Evolutionary conservation across 2,888 invertebrate species (phyloP).

Genomic region (Cotesia congregata): DNA sequence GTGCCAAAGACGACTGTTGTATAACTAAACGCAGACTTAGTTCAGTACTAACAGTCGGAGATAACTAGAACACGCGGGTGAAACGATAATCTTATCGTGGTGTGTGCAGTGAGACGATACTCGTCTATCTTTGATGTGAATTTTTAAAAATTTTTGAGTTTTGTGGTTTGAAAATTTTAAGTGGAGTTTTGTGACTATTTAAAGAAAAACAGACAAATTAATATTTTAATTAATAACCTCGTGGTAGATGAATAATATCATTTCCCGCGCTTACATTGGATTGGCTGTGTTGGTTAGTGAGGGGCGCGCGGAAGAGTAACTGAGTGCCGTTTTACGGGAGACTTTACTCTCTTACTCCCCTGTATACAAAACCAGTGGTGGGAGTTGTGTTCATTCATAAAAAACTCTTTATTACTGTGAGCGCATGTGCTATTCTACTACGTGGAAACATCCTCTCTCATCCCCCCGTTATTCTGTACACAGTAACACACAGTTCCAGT

Average conservation of each 20-base stretch:
- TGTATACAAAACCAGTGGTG: slow-evolving; percentile 41
- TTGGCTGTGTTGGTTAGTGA: slow-evolving; percentile 52
- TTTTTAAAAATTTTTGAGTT: background rate
- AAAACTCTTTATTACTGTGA: slow-evolving; percentile 59
- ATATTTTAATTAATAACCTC: slow-evolving; percentile 47
- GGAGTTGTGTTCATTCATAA: slow-evolving; percentile 68
- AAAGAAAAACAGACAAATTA: background rate
- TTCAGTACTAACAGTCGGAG: background rate
- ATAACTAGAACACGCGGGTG: slow-evolving; percentile 13
- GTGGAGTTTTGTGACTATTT: background rate
- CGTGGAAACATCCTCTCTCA: slow-evolving; percentile 50
- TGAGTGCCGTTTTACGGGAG: slow-evolving; percentile 41
- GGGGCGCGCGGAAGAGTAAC: slow-evolving; percentile 37
- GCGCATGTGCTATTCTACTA: slow-evolving; percentile 69
- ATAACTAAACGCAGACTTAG: background rate
- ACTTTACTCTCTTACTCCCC: slow-evolving; percentile 18
- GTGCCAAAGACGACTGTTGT: slow-evolving; percentile 43
- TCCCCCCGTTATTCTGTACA: slow-evolving; percentile 36
- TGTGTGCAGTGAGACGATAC: slow-evolving; percentile 22
- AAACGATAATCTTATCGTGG: slow-evolving; percentile 33
- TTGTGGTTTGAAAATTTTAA: background rate
- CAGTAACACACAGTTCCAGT: background rate
- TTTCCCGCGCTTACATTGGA: slow-evolving; percentile 65
- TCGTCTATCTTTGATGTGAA: background rate
- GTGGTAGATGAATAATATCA: slow-evolving; percentile 65